These are phyloP conservation scores for Dendrolimus kikuchii DNA, from an alignment of 1,140 invertebrate genomes.

Conservation along the genomic window DNA sequence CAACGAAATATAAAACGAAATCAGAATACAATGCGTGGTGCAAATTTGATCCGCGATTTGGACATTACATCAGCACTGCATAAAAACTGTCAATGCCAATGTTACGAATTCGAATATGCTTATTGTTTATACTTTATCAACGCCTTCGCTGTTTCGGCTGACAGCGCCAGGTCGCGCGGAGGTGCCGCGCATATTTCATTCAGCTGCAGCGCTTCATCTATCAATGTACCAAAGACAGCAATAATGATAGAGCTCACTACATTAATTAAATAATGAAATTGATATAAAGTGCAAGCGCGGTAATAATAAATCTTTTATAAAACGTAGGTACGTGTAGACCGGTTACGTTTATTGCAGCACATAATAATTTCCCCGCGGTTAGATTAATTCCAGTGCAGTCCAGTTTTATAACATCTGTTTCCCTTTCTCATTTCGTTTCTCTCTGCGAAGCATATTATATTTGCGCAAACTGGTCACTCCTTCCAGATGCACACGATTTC, in stretches of 20 bases:
- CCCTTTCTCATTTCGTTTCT: conserved; percentile 37
- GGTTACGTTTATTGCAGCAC: conserved; percentile 1
- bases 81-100: conserved; percentile 48
- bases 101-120: conserved; percentile 23
- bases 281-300: too few relatives aligned
- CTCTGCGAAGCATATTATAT: conserved; percentile 27
- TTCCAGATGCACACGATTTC: conserved; percentile 46
- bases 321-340: not conserved
- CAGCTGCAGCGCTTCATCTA: too few relatives aligned
- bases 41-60: conserved; percentile 26
- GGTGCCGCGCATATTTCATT: too few relatives aligned
- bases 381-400: conserved; percentile 12
- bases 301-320: not conserved
- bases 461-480: conserved; percentile 14
- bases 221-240: too few relatives aligned
- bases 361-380: conserved; percentile 16
- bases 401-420: conserved; percentile 26
- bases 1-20: conserved; percentile 39
- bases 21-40: conserved; percentile 35
- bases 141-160: too few relatives aligned
- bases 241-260: too few relatives aligned
- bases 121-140: conserved; percentile 4
- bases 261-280: too few relatives aligned
- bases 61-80: conserved; percentile 28
- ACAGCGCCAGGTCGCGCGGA: too few relatives aligned